A percentile compares a stretch with the other conserved stretches of the same genome.
Evolutionary conservation across 2,113 vertebrate species (phyloP).

Genomic region (Budorcas taxicolor): DNA sequence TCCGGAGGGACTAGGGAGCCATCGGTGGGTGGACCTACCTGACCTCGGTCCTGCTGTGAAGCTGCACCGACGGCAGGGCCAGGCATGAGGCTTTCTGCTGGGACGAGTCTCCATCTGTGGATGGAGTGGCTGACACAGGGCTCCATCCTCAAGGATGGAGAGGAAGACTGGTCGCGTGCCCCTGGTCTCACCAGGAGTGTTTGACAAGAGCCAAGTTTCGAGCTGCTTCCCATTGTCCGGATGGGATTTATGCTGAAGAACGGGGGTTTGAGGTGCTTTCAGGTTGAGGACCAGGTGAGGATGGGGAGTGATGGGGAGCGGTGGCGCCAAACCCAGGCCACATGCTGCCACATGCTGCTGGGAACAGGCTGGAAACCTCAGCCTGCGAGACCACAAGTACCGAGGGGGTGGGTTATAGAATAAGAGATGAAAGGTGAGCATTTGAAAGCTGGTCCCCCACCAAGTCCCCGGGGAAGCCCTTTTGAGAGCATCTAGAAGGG

Average conservation of each 20-base stretch:
- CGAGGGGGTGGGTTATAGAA: not conserved
- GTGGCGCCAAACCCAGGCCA: not conserved
- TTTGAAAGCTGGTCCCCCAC: not conserved
- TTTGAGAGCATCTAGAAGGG: not conserved
- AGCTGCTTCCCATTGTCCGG: not conserved
- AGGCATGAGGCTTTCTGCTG: not conserved
- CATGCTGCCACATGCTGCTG: not conserved
- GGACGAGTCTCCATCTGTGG: not conserved
- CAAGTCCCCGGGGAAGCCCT: not conserved
- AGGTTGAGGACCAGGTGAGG: not conserved
- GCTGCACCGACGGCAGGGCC: rapidly evolving
- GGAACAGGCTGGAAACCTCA: not conserved
- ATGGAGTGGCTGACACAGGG: not conserved
- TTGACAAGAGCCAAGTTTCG: not conserved
- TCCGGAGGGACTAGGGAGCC: not conserved
- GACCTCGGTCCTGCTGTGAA: not conserved
- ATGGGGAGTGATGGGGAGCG: rapidly evolving
- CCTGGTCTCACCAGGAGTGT: not conserved
- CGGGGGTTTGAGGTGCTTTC: not conserved
- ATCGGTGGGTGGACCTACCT: not conserved
- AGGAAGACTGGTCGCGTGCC: rapidly evolving
- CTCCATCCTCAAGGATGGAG: not conserved
- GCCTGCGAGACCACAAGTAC: not conserved
- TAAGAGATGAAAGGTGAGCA: no score
- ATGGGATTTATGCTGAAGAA: not conserved